Evolutionary conservation across 2,797 vertebrate genomes (phyloP).

Genomic region (Numenius phaeopus): DNA sequence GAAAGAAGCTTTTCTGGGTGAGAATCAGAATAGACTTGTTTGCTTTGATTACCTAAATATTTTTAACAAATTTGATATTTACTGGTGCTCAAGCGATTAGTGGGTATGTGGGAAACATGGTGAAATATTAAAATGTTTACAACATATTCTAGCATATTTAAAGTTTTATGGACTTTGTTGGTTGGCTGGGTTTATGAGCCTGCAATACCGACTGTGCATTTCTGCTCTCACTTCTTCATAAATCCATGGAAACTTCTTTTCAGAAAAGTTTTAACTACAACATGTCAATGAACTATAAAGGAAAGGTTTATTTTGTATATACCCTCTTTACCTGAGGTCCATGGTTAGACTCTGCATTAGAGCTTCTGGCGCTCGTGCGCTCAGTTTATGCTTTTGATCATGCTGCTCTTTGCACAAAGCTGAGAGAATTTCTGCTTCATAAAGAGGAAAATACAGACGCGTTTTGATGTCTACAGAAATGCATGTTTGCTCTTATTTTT

Average conservation of each 20-base stretch:
- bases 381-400: constrained; percentile 63
- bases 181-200: background rate
- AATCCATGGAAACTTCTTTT: constrained; percentile 16
- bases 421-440: constrained; percentile 48
- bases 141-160: background rate
- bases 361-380: constrained; percentile 13
- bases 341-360: constrained; percentile 23
- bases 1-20: background rate
- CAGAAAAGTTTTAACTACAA: constrained; percentile 30
- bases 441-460: constrained; percentile 56
- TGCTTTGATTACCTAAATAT: background rate
- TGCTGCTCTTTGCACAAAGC: constrained; percentile 59
- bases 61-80: background rate
- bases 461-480: constrained; percentile 66
- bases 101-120: background rate
- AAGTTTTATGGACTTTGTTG: background rate
- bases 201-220: background rate
- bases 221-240: background rate
- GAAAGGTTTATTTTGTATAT: constrained; percentile 51
- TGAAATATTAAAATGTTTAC: background rate
- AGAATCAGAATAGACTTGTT: background rate
- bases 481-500: constrained; percentile 68
- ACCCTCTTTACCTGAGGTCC: constrained; percentile 51
- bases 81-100: background rate
- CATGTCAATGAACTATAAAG: constrained; percentile 28